phyloP scores from a whole-genome alignment of 2,797 vertebrate genomes.

The Mormyrus proboscirostris region DNA sequence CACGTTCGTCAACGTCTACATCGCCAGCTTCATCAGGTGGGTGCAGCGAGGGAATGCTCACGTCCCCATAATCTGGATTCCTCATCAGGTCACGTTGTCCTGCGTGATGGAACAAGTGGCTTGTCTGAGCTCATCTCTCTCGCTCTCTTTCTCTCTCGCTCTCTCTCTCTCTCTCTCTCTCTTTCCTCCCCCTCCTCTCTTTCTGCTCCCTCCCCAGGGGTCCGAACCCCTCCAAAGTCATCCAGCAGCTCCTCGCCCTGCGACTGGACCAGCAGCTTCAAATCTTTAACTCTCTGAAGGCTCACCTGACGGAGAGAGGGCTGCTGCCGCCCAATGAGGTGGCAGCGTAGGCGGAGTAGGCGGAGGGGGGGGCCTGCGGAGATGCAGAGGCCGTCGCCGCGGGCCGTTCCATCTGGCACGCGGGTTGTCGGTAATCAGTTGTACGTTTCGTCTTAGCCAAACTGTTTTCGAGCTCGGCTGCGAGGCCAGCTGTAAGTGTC shows the following conservation, averaged over 20 bases:
- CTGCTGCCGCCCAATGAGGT: slow-evolving; percentile 63
- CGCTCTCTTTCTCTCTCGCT: no score
- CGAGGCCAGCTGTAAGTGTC: slow-evolving; percentile 43
- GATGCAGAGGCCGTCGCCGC: slow-evolving; percentile 33
- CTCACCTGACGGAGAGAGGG: slow-evolving; percentile 82
- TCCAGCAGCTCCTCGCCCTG: slow-evolving; percentile 93
- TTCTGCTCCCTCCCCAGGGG: slow-evolving; percentile 61
- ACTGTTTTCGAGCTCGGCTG: slow-evolving; percentile 32
- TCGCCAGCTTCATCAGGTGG: slow-evolving; percentile 97
- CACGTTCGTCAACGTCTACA: slow-evolving; percentile 97
- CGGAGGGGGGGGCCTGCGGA: slow-evolving; percentile 9
- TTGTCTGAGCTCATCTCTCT: neutral
- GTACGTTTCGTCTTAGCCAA: slow-evolving; percentile 35
- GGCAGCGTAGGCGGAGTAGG: slow-evolving; percentile 48
- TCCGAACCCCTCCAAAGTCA: slow-evolving; percentile 87
- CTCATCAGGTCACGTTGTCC: neutral
- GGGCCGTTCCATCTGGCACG: slow-evolving; percentile 55
- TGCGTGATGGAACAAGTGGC: neutral
- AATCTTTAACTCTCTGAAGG: slow-evolving; percentile 89
- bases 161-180: neutral
- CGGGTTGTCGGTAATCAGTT: slow-evolving; percentile 42
- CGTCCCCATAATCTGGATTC: neutral
- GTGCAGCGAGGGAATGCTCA: neutral
- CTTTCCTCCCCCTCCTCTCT: slow-evolving; percentile 23
- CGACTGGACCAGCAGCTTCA: slow-evolving; percentile 87